Conservation (phyloP, 2,797 vertebrate species). For the Myiotriccus ornatus region DNA sequence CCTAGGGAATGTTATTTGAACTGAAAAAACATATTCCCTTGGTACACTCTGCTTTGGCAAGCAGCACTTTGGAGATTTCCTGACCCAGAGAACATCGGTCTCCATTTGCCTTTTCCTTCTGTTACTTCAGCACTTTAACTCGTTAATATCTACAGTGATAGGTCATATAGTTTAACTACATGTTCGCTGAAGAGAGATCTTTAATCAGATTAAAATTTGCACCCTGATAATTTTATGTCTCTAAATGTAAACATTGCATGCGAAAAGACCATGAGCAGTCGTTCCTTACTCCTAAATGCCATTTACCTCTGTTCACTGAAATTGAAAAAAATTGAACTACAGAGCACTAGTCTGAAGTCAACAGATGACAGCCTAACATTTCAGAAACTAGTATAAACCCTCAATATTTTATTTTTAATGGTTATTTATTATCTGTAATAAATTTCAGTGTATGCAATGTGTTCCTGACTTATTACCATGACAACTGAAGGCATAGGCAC, state of each 20-base stretch:
- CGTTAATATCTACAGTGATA: neutral
- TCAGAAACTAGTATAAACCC: neutral
- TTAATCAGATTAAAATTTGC: neutral
- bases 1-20: neutral
- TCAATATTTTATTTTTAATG: neutral
- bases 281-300: neutral
- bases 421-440: slow-evolving; percentile 19
- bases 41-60: neutral
- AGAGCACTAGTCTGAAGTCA: neutral
- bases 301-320: neutral
- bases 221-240: neutral
- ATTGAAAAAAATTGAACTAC: neutral
- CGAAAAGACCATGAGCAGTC: neutral
- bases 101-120: neutral
- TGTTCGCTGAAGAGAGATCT: neutral
- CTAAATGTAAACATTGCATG: neutral
- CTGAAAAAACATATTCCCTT: neutral
- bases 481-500: slow-evolving; percentile 3
- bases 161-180: neutral
- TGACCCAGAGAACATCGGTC: neutral
- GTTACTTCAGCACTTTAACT: neutral
- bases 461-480: slow-evolving; percentile 33
- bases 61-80: neutral
- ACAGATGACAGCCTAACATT: neutral
- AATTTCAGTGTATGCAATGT: neutral